phyloP scores from a whole-genome alignment of 2,113 vertebrate genomes.

The Anser brachyrhynchus region DNA sequence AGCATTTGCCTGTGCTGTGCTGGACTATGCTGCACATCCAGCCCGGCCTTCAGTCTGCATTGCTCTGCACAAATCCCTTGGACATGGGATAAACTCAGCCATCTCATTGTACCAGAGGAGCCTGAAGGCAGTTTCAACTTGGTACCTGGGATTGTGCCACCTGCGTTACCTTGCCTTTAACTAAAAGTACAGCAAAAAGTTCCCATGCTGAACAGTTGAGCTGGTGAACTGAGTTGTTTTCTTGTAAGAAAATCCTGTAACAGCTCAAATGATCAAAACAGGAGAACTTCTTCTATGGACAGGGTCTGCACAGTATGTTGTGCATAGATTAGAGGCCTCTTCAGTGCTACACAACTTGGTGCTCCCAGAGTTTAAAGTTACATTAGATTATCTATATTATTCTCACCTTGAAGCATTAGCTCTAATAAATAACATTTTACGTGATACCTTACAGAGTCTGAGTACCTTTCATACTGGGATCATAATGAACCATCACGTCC shows the following conservation, averaged over 20 bases:
- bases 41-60: not conserved
- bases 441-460: rapidly evolving
- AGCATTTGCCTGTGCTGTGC: not conserved
- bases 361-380: not conserved
- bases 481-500: not conserved
- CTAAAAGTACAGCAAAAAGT: not conserved
- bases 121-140: not conserved
- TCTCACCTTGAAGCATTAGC: not conserved
- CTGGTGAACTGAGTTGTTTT: not conserved
- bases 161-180: not conserved
- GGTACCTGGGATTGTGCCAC: not conserved
- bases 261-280: not conserved
- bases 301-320: not conserved
- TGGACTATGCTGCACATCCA: not conserved
- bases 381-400: not conserved
- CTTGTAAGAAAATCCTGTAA: not conserved
- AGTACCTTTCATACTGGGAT: not conserved
- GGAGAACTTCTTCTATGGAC: not conserved
- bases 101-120: not conserved
- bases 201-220: not conserved
- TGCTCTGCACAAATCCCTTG: not conserved
- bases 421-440: not conserved
- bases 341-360: not conserved
- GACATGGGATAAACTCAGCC: not conserved
- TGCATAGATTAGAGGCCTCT: not conserved